These are phyloP conservation scores for Icerya purchasi DNA, from an alignment of 2,888 invertebrate species.

Conservation along the genomic window DNA sequence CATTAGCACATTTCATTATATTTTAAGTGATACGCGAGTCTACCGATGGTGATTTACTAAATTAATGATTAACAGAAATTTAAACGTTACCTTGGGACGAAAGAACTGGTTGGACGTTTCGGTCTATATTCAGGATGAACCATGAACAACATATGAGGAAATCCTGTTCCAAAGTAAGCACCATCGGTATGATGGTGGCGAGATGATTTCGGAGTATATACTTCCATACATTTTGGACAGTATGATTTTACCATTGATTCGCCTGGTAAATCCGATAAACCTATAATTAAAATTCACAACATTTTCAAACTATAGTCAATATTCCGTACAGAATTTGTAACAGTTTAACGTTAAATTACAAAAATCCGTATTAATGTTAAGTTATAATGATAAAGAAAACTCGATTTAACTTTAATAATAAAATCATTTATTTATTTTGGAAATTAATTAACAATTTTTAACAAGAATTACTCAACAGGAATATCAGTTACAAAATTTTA, in stretches of 20 bases:
- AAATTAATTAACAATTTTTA: too few species aligned
- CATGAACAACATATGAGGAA: constrained; percentile 99
- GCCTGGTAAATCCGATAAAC: constrained; percentile 92
- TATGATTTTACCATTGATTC: constrained; percentile 99
- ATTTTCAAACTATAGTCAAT: constrained; percentile 3
- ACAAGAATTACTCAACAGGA: too few species aligned
- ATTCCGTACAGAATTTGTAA: not conserved
- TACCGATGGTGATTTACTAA: too few species aligned
- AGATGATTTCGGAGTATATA: constrained; percentile 95
- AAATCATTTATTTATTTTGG: too few species aligned
- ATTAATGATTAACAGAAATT: too few species aligned
- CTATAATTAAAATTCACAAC: constrained; percentile 27
- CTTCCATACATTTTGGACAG: constrained; percentile 99
- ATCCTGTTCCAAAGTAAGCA: constrained; percentile 98
- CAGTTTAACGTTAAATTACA: not conserved
- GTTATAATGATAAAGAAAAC: too few species aligned
- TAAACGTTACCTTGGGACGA: constrained; percentile 92
- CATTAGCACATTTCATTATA: too few species aligned
- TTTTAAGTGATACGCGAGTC: too few species aligned
- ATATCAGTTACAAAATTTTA: too few species aligned
- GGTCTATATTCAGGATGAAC: constrained; percentile 99
- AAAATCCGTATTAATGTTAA: not conserved
- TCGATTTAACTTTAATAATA: too few species aligned
- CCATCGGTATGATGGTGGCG: constrained; percentile 98
- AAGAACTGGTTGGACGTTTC: constrained; percentile 86